Evolutionary conservation across 2,888 invertebrate species (phyloP).

Genomic region (Linyphia triangularis): DNA sequence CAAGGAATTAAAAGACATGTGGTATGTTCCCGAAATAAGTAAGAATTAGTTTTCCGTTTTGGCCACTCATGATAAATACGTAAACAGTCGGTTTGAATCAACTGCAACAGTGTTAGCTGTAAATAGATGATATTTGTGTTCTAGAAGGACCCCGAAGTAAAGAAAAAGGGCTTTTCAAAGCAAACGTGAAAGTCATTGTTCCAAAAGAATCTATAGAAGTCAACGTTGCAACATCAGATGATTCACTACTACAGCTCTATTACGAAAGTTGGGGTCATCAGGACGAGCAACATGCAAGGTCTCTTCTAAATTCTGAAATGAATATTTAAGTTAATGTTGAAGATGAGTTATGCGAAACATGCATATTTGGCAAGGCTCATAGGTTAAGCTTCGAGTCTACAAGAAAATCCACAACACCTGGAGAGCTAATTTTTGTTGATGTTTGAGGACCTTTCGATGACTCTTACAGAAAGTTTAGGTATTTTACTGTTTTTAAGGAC

Average conservation of each 20-base stretch:
- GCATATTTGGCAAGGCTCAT: slow-evolving; percentile 35
- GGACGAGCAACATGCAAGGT: slow-evolving; percentile 13
- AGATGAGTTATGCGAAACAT: slow-evolving; percentile 31
- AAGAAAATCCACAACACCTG: not conserved
- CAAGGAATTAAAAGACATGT: slow-evolving; percentile 40
- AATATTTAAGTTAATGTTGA: slow-evolving; percentile 6
- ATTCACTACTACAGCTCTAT: slow-evolving; percentile 12
- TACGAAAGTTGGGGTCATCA: slow-evolving; percentile 32
- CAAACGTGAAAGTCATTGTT: not conserved
- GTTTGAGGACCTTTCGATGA: slow-evolving; percentile 70
- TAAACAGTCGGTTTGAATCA: slow-evolving; percentile 27
- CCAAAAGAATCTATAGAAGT: not conserved
- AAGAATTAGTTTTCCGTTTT: slow-evolving; percentile 35
- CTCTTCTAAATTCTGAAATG: slow-evolving; percentile 19
- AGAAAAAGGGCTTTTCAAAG: not conserved
- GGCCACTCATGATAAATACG: slow-evolving; percentile 34
- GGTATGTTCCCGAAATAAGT: slow-evolving; percentile 45
- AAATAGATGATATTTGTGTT: slow-evolving; percentile 6
- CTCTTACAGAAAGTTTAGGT: slow-evolving; percentile 31
- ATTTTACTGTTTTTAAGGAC: slow-evolving; percentile 73
- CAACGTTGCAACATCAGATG: not conserved
- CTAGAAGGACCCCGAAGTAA: slow-evolving; percentile 19
- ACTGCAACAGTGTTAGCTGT: slow-evolving; percentile 22
- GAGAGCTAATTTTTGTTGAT: slow-evolving; percentile 56
- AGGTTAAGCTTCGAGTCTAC: slow-evolving; percentile 23